Evolutionary conservation across 1,140 invertebrate genomes (phyloP).

Genomic region (Cyrtorhinus lividipennis): DNA sequence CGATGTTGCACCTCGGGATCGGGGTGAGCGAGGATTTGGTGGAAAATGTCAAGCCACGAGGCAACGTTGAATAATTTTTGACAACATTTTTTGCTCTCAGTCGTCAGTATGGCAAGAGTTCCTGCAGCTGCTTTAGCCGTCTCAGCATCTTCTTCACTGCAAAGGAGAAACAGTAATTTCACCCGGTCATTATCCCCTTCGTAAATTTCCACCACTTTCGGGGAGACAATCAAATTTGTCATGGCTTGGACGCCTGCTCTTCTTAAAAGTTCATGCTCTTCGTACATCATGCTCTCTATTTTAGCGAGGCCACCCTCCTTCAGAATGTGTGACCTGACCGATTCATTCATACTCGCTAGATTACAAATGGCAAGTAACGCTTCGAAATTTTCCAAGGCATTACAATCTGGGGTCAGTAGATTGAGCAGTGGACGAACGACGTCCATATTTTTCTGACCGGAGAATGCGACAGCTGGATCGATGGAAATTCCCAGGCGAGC

Average conservation of each 20-base stretch:
- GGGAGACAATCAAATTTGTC: slow-evolving; percentile 74
- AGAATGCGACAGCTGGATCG: slow-evolving; percentile 94
- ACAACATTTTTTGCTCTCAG: slow-evolving; percentile 55
- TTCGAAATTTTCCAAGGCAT: slow-evolving; percentile 94
- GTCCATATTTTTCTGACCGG: slow-evolving; percentile 78
- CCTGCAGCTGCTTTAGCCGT: slow-evolving; percentile 75
- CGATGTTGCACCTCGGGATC: slow-evolving; percentile 66
- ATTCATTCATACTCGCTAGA: slow-evolving; percentile 70
- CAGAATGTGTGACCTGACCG: slow-evolving; percentile 64
- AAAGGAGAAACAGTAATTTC: slow-evolving; percentile 70
- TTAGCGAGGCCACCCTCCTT: slow-evolving; percentile 73
- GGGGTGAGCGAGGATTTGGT: slow-evolving; percentile 64
- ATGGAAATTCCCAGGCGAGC: slow-evolving; percentile 91
- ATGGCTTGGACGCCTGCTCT: slow-evolving; percentile 80
- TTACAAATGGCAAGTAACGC: slow-evolving; percentile 91
- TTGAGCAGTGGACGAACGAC: slow-evolving; percentile 81
- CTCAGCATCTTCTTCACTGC: slow-evolving; percentile 70
- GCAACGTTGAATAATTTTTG: slow-evolving; percentile 61
- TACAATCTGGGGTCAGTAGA: slow-evolving; percentile 71
- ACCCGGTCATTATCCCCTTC: slow-evolving; percentile 80
- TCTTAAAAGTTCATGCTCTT: slow-evolving; percentile 79
- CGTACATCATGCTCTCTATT: slow-evolving; percentile 87
- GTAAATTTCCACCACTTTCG: slow-evolving; percentile 61
- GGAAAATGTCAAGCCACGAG: slow-evolving; percentile 58
- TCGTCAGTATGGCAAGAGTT: slow-evolving; percentile 74